Percentiles rank a stretch among this genome's conserved stretches.
These are phyloP conservation scores for Drosophila limbata DNA, from an alignment of 2,888 invertebrate genomes.

Conservation along the genomic window DNA sequence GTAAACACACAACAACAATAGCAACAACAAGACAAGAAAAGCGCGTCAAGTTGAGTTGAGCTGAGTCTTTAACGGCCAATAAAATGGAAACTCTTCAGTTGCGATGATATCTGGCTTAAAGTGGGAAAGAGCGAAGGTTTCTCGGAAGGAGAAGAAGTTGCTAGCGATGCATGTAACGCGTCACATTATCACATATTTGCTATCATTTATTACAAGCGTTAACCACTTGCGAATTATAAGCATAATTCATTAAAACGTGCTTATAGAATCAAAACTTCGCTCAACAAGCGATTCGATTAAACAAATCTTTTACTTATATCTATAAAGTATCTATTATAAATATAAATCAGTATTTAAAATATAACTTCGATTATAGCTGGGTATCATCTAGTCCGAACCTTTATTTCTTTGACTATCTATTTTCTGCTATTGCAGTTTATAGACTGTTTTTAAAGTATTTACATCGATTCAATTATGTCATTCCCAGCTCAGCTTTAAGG, in stretches of 20 bases:
- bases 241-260: not conserved
- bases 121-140: not conserved
- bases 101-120: slow-evolving; percentile 20
- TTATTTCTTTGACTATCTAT: not conserved
- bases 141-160: not conserved
- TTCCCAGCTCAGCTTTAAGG: slow-evolving; percentile 10
- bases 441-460: not conserved
- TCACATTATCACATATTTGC: slow-evolving; percentile 34
- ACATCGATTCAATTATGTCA: not conserved
- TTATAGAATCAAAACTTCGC: too few relatives aligned
- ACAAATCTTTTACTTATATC: too few relatives aligned
- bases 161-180: not conserved
- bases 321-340: too few relatives aligned
- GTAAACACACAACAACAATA: slow-evolving; percentile 18
- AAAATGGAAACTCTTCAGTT: slow-evolving; percentile 41
- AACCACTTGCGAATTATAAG: slow-evolving; percentile 17
- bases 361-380: not conserved
- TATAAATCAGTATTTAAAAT: too few relatives aligned
- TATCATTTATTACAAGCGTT: slow-evolving; percentile 17
- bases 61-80: slow-evolving; percentile 50
- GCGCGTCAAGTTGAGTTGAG: not conserved
- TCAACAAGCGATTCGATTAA: not conserved
- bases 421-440: not conserved
- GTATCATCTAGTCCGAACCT: not conserved
- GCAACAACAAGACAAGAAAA: not conserved